Evolutionary conservation across 2,888 invertebrate genomes (phyloP).

Genomic region (Phytoseiulus persimilis): DNA sequence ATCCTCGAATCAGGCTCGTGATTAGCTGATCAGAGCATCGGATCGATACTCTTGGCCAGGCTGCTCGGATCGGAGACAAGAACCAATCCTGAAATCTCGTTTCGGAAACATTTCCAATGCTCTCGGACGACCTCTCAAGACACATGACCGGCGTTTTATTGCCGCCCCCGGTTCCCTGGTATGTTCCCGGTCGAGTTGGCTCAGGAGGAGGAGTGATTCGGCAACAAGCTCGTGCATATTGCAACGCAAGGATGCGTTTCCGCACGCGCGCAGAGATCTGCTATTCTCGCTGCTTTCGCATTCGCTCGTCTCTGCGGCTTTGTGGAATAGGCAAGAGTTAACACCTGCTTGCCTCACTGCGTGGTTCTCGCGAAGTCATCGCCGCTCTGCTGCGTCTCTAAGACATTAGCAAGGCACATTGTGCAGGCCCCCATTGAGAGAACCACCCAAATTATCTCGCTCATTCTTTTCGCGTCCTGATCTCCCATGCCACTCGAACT

Average conservation of each 20-base stretch:
- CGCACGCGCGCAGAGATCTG: background rate
- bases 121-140: background rate
- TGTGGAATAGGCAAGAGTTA: background rate
- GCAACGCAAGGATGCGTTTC: background rate
- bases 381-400: background rate
- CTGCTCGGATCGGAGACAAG: background rate
- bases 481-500: constrained; percentile 10
- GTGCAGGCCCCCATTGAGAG: background rate
- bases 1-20: background rate
- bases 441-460: background rate
- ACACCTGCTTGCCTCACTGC: background rate
- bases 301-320: background rate
- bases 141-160: background rate
- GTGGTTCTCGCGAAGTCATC: background rate
- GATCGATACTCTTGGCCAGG: background rate
- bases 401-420: background rate
- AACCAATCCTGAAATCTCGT: no score
- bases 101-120: no score
- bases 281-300: background rate
- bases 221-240: background rate
- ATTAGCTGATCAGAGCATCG: background rate
- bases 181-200: background rate
- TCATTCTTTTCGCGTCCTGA: background rate
- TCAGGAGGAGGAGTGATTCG: background rate
- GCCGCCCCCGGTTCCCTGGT: background rate